A percentile compares a stretch with the other conserved stretches of the same genome.
phyloP scores from a whole-genome alignment of 2,113 vertebrate genomes.

The Bufo gargarizans region DNA sequence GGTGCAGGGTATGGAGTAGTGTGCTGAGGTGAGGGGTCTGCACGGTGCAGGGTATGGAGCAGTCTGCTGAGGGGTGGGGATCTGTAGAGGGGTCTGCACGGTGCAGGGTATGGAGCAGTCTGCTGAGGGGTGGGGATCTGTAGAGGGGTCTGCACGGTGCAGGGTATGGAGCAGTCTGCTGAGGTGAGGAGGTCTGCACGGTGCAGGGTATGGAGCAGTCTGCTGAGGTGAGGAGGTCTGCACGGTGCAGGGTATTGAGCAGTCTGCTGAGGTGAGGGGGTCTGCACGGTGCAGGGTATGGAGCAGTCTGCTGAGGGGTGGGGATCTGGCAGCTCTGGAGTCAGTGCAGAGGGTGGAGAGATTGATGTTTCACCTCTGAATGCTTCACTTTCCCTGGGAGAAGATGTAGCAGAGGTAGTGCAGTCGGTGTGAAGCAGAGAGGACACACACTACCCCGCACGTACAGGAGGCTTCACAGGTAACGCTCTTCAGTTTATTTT shows the following conservation, averaged over 20 bases:
- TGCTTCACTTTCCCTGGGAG: constrained; percentile 10
- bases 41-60: too few species aligned
- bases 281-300: not conserved
- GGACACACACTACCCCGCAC: not conserved
- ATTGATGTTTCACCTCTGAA: constrained; percentile 14
- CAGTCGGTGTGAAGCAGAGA: not conserved
- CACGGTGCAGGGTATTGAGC: not conserved
- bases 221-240: not conserved
- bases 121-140: not conserved
- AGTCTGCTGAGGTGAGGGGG: not conserved
- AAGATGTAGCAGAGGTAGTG: constrained; percentile 7
- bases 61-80: not conserved
- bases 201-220: not conserved
- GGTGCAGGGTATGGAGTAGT: too few species aligned
- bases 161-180: not conserved
- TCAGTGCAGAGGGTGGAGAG: constrained; percentile 26
- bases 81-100: not conserved
- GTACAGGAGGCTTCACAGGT: not conserved
- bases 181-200: not conserved
- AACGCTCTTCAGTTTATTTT: not conserved
- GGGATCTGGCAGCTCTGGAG: too few species aligned
- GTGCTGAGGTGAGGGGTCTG: too few species aligned
- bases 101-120: too few species aligned
- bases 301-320: constrained; percentile 23
- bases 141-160: not conserved